Evolutionary conservation across 2,113 vertebrate species (phyloP).

Genomic region (Crotophaga sulcirostris): DNA sequence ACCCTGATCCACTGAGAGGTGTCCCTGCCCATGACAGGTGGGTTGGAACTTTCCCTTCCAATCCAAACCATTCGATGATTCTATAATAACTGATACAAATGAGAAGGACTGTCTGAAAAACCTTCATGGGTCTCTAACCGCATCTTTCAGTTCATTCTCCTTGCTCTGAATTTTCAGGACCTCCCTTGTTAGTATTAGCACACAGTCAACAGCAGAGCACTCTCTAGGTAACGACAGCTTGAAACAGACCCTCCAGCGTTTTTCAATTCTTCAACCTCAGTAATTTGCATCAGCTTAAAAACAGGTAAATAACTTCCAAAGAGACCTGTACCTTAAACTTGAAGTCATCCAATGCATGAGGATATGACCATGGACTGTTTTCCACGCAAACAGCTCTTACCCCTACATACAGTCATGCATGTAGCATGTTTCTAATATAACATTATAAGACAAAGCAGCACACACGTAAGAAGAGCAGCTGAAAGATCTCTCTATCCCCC

Average conservation of each 20-base stretch:
- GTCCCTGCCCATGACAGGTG: no score
- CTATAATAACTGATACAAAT: not conserved
- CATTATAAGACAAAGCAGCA: not conserved
- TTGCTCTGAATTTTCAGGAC: not conserved
- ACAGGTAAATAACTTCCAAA: not conserved
- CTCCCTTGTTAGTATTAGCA: not conserved
- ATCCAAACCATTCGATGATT: no score
- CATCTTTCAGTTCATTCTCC: not conserved
- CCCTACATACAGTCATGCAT: not conserved
- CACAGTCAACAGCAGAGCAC: not conserved
- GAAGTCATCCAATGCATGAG: rapidly evolving
- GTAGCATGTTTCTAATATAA: not conserved
- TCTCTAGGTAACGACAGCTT: not conserved
- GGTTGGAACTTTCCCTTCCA: no score
- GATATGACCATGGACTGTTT: not conserved
- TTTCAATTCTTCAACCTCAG: not conserved
- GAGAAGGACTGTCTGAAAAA: not conserved
- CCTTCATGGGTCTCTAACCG: not conserved
- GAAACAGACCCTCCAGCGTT: not conserved
- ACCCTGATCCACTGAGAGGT: no score
- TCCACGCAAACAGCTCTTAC: not conserved
- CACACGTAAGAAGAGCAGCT: not conserved
- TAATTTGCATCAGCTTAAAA: not conserved
- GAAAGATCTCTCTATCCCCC: not conserved
- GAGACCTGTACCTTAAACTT: not conserved